A percentile compares a stretch with the other conserved stretches of the same genome.
Evolutionary conservation across 2,888 invertebrate genomes (phyloP).

Genomic region (Isoperla grammatica): DNA sequence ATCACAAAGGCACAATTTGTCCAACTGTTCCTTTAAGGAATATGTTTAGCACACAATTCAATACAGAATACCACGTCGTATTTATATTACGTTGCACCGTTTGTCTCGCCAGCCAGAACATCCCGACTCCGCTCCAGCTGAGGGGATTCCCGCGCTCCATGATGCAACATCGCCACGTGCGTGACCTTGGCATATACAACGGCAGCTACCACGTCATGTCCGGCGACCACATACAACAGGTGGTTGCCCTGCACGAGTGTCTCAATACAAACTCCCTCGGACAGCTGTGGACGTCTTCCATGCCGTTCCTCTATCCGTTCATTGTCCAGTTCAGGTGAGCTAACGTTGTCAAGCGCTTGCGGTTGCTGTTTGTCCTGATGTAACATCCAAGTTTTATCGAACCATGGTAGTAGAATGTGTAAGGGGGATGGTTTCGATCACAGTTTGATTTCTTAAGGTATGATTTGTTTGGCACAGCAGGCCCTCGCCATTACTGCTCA

Average conservation of each 20-base stretch:
- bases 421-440: too few relatives aligned
- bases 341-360: too few relatives aligned
- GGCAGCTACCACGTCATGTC: constrained; percentile 43
- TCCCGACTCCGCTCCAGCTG: constrained; percentile 43
- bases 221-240: constrained; percentile 46
- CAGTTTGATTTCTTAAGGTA: too few relatives aligned
- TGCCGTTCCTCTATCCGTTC: constrained; percentile 51
- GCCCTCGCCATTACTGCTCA: too few relatives aligned
- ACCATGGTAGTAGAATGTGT: neutral
- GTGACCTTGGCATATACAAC: constrained; percentile 35
- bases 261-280: constrained; percentile 50
- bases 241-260: constrained; percentile 48
- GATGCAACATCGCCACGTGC: constrained; percentile 33
- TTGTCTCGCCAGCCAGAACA: too few relatives aligned
- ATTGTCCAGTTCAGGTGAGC: constrained; percentile 51
- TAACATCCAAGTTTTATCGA: neutral
- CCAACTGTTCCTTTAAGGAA: too few relatives aligned
- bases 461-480: too few relatives aligned
- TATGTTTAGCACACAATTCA: too few relatives aligned
- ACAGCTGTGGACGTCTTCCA: constrained; percentile 50
- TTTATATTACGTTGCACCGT: too few relatives aligned
- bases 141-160: constrained; percentile 45
- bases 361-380: neutral
- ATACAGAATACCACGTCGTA: too few relatives aligned
- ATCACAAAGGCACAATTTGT: too few relatives aligned